Percentiles rank a stretch among this genome's conserved stretches.
Evolutionary conservation across 2,888 invertebrate genomes (phyloP).

Genomic region (Andrena trimmerana): DNA sequence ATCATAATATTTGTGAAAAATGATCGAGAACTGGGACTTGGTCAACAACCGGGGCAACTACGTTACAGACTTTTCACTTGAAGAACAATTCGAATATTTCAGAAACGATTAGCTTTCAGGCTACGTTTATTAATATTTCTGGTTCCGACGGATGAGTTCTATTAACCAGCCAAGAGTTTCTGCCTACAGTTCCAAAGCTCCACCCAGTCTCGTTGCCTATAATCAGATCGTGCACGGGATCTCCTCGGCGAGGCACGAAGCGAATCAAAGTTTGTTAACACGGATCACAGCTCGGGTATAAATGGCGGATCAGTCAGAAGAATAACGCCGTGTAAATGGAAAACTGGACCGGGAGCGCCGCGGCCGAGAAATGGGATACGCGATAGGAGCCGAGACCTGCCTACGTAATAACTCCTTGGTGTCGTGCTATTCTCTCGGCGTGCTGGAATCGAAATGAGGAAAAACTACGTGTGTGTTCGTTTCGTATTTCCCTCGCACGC

Average conservation of each 20-base stretch:
- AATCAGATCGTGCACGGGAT: neutral
- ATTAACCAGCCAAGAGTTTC: no score
- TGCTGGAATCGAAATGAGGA: slow-evolving; percentile 43
- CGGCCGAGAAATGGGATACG: slow-evolving; percentile 48
- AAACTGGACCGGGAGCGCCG: slow-evolving; percentile 18
- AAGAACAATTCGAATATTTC: no score
- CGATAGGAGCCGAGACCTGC: slow-evolving; percentile 30
- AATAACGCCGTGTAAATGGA: slow-evolving; percentile 41
- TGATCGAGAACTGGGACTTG: no score
- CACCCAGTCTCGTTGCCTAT: neutral
- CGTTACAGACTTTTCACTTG: no score
- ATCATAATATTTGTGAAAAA: no score
- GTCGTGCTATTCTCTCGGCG: slow-evolving; percentile 20
- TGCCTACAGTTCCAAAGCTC: no score
- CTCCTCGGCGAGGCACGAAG: neutral
- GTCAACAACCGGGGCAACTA: no score
- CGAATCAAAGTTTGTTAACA: slow-evolving; percentile 31
- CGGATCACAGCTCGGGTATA: slow-evolving; percentile 10
- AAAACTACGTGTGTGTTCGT: slow-evolving; percentile 39
- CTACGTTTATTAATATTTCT: no score
- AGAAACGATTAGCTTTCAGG: no score
- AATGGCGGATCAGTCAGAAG: slow-evolving; percentile 33
- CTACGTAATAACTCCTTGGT: slow-evolving; percentile 46
- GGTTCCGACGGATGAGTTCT: no score
- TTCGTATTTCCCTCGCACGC: slow-evolving; percentile 63